A percentile compares a stretch with the other conserved stretches of the same genome.
These are phyloP conservation scores for Notothenia rossii DNA, from an alignment of 2,113 vertebrate species.

Conservation along the genomic window DNA sequence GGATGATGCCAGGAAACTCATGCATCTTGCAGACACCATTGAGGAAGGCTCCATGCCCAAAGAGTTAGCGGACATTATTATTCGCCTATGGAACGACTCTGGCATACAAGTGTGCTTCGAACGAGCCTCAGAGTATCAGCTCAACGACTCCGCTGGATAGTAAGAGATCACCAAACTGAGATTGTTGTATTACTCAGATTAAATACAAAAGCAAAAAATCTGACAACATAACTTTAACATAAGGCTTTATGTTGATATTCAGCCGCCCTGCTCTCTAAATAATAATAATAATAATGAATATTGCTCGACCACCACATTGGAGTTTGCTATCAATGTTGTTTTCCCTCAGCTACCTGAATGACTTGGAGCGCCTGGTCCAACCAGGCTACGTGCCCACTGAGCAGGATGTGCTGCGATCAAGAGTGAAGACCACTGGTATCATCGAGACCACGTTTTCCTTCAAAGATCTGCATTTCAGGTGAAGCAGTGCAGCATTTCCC, in stretches of 20 bases:
- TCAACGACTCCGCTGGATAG: conserved; percentile 98
- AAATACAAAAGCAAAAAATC: no score
- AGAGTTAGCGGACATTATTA: conserved; percentile 94
- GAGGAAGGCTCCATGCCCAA: conserved; percentile 98
- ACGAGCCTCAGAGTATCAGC: conserved; percentile 96
- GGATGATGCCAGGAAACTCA: conserved; percentile 95
- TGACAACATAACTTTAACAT: no score
- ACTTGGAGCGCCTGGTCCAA: conserved; percentile 91
- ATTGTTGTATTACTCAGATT: no score
- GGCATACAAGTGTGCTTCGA: conserved; percentile 96
- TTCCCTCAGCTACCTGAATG: conserved; percentile 90
- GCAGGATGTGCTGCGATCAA: conserved; percentile 95
- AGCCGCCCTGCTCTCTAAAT: no score
- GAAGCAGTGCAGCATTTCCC: conserved; percentile 8
- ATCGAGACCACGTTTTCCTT: conserved; percentile 95
- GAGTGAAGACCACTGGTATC: conserved; percentile 98
- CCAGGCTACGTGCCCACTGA: conserved; percentile 96
- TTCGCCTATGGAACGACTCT: conserved; percentile 93
- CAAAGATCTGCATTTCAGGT: conserved; percentile 98
- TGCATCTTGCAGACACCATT: conserved; percentile 96
- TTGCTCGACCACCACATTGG: background rate
- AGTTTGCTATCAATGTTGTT: background rate
- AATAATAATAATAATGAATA: no score
- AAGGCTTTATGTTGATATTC: no score
- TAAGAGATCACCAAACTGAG: conserved; percentile 69